Percentiles rank a stretch among this genome's conserved stretches.
Conservation (phyloP, 2,113 vertebrate species). For the Leucopsar rothschildi region DNA sequence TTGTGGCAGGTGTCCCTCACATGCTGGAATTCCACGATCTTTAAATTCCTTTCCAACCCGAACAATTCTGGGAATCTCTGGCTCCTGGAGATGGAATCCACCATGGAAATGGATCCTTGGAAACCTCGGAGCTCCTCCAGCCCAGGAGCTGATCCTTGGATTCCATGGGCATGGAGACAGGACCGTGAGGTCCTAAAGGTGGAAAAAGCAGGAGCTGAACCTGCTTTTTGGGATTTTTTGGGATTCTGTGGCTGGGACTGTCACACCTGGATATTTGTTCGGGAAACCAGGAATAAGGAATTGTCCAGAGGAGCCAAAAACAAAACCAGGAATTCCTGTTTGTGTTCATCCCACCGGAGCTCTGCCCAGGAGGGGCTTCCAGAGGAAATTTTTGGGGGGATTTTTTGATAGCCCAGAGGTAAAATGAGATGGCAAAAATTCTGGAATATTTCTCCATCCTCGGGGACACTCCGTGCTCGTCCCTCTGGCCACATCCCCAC, state of each 20-base stretch:
- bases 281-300: background rate
- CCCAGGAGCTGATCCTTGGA: background rate
- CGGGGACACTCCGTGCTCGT: background rate
- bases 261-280: background rate
- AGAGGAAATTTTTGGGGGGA: background rate
- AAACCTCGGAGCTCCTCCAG: background rate
- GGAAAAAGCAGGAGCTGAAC: background rate
- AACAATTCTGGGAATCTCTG: background rate
- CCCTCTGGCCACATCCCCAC: background rate
- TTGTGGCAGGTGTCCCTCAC: background rate
- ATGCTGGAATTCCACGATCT: background rate
- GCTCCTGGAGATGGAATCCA: background rate
- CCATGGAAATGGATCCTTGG: background rate
- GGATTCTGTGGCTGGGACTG: too few species aligned
- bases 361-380: background rate
- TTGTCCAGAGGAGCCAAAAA: background rate
- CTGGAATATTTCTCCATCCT: background rate
- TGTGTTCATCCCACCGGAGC: background rate
- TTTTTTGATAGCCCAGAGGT: background rate
- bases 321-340: accelerated
- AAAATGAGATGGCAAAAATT: background rate
- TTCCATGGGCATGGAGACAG: background rate
- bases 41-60: background rate
- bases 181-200: too few species aligned
- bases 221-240: background rate